phyloP scores from a whole-genome alignment of 2,888 invertebrate species.

The Megastigmus dorsalis region DNA sequence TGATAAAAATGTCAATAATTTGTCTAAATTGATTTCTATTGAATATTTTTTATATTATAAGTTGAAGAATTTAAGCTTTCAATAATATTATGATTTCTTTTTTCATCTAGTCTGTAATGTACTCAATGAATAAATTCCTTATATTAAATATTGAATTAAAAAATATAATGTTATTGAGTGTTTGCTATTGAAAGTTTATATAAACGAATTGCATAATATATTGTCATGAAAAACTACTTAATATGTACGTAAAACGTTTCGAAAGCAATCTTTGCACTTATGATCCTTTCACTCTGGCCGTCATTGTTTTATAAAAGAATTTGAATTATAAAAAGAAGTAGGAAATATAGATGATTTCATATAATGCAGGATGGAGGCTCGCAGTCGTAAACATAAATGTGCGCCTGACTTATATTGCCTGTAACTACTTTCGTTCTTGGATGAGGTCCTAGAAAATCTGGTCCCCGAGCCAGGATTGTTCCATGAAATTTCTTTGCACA shows the following conservation, averaged over 20 bases:
- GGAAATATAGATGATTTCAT: not conserved
- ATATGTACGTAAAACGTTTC: not conserved
- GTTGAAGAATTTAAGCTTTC: too few species aligned
- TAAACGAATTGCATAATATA: too few species aligned
- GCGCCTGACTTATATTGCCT: conserved; percentile 16
- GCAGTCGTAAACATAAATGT: conserved; percentile 17
- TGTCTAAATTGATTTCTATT: not conserved
- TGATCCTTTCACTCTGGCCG: too few species aligned
- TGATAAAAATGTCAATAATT: not conserved
- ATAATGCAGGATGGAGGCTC: not conserved
- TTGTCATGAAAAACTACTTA: not conserved
- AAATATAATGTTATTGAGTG: too few species aligned
- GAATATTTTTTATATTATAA: too few species aligned
- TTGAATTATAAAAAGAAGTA: not conserved
- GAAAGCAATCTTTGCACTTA: too few species aligned
- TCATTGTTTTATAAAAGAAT: too few species aligned
- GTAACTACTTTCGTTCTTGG: conserved; percentile 36
- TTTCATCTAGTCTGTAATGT: too few species aligned
- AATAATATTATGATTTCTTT: too few species aligned
- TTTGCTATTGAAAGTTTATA: too few species aligned
- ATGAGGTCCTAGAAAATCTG: conserved; percentile 34
- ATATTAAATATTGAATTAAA: too few species aligned
- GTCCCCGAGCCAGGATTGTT: not conserved
- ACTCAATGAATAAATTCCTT: too few species aligned
- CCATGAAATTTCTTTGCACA: conserved; percentile 18